Evolutionary conservation across 2,113 vertebrate species (phyloP).

Genomic region (Charadrius vociferus): DNA sequence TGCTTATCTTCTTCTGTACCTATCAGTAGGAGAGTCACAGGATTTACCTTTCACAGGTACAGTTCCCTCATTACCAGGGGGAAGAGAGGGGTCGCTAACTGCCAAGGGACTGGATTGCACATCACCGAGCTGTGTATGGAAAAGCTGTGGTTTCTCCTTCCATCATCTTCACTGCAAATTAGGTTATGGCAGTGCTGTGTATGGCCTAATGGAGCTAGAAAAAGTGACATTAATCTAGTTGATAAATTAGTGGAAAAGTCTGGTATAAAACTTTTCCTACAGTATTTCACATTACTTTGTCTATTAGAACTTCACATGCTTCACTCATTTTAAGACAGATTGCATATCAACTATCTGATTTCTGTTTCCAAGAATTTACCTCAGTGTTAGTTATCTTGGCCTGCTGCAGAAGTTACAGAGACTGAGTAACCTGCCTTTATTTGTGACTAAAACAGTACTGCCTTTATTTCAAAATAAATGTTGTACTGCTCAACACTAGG

Average conservation of each 20-base stretch:
- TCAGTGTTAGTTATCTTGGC: not conserved
- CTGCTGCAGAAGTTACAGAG: not conserved
- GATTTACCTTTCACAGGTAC: not conserved
- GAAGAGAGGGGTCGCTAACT: too few relatives aligned
- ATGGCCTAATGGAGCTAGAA: not conserved
- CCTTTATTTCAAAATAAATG: not conserved
- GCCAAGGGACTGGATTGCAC: not conserved
- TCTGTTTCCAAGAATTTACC: not conserved
- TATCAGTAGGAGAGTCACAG: not conserved
- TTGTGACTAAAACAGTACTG: not conserved
- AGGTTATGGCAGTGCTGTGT: not conserved
- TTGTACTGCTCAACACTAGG: not conserved
- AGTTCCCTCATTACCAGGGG: not conserved
- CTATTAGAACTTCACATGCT: not conserved
- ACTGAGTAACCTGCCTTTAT: not conserved
- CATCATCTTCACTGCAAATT: accelerated
- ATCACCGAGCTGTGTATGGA: accelerated
- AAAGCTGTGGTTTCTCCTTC: not conserved
- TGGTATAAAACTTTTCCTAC: not conserved
- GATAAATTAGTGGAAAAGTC: not conserved
- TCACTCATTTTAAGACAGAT: not conserved
- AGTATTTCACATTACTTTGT: not conserved
- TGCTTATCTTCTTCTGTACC: not conserved
- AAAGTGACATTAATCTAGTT: not conserved
- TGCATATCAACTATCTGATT: not conserved